Base-by-base conservation (phyloP, 2,888 invertebrate genomes). In the Tetragnatha montana region DNA sequence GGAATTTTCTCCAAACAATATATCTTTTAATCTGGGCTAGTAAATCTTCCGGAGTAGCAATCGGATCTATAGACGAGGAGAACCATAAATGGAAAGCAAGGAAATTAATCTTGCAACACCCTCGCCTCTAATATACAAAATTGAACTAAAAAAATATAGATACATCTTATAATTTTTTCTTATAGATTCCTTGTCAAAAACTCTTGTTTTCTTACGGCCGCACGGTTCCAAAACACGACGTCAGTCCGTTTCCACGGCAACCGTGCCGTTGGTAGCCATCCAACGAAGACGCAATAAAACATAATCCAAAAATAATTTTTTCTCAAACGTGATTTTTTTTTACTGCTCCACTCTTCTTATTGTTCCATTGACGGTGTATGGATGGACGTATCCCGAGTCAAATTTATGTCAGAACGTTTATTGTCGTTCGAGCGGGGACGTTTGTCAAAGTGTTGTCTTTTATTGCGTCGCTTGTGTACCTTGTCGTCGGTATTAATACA, bases 231-330 rank as follows among this genome's bases (percentile, higher is more conserved):
- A 60, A 60, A 60, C 60, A 60, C 60, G 60, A 60, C 60, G 60
- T 60, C 60, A 60, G 8, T 4, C 12, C 60, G 60, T 60, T 60
- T 12, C 60, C 10, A 60, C 10, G 17, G 17, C 8, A 17, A 60
- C 60, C 12, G 60, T 60, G 60, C 60, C 17, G 47, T 81, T 82
- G 82, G 82, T 82, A 22, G 51, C 7, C 17, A 19, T 82, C 82
- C 82, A 82, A 74, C 51, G 60, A 60, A 78, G 78, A 78, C 51
- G 60, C 60, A 81, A 81, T 81, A 19, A 50, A 71, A 35, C 1
- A 35, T n/a, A 81, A 70, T 35, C 82, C 73, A 82, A 82, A 74
- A 82, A 82, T 82, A 82, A 74, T 22, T 69, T 35, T 35, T 82
- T 22, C 82, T 82, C 8, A 51, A 82, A 82, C 51, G 74, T 50